phyloP scores from a whole-genome alignment of 2,888 invertebrate genomes.

The Orthonychiurus folsomi region DNA sequence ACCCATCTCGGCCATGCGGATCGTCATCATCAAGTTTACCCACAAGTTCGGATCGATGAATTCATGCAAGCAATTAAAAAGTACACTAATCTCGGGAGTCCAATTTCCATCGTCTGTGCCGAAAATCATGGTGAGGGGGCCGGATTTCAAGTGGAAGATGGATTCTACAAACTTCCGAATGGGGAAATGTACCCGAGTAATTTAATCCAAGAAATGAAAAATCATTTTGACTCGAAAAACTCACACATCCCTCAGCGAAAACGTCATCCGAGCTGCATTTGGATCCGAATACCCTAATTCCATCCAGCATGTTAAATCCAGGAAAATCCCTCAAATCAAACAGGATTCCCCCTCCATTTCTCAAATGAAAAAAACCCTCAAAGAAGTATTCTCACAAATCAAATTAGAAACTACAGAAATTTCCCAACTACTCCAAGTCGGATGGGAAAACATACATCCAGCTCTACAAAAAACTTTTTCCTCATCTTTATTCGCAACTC shows the following conservation, averaged over 20 bases:
- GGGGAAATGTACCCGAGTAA: constrained; percentile 23
- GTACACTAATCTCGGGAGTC: constrained; percentile 18
- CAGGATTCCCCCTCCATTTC: constrained; percentile 15
- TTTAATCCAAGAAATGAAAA: constrained; percentile 25
- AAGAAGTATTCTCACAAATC: constrained; percentile 22
- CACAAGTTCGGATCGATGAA: constrained; percentile 12
- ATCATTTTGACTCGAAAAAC: constrained; percentile 22
- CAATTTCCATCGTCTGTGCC: constrained; percentile 21
- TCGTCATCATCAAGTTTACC: constrained; percentile 9
- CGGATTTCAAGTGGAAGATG: background rate
- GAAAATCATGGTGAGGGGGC: constrained; percentile 16
- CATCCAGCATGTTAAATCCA: constrained; percentile 20
- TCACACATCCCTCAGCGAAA: constrained; percentile 22
- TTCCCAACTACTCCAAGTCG: constrained; percentile 26
- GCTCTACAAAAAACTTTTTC: constrained; percentile 19
- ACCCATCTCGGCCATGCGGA: constrained; percentile 17
- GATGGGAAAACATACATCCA: constrained; percentile 26
- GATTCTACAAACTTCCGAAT: constrained; percentile 19
- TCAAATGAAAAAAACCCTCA: constrained; percentile 20
- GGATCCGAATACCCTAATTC: constrained; percentile 27
- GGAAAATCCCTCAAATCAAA: constrained; percentile 16
- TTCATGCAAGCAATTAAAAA: constrained; percentile 17
- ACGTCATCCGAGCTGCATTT: constrained; percentile 22
- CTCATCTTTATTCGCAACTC: constrained; percentile 22
- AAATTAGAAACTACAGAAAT: constrained; percentile 23